These are phyloP conservation scores for Sminthurides aquaticus DNA, from an alignment of 2,888 invertebrate genomes.

Conservation along the genomic window DNA sequence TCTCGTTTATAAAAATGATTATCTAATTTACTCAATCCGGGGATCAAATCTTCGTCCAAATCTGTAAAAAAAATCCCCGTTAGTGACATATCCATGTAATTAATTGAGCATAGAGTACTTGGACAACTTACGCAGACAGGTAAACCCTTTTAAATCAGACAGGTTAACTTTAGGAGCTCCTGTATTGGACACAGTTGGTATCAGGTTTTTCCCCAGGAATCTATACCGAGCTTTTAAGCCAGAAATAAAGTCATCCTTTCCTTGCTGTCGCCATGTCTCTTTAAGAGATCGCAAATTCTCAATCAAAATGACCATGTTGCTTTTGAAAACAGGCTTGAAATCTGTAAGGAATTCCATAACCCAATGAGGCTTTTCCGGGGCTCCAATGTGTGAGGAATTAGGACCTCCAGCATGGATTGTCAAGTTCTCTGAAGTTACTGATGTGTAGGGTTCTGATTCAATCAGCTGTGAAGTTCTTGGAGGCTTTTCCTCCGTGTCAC, in stretches of 20 bases:
- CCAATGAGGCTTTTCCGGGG: slow-evolving; percentile 7
- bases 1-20: too few relatives aligned
- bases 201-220: neutral
- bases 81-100: too few relatives aligned
- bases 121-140: neutral
- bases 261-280: neutral
- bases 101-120: too few relatives aligned
- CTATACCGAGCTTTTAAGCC: neutral
- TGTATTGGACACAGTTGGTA: neutral
- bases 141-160: too few relatives aligned
- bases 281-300: neutral
- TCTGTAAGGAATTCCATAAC: slow-evolving; percentile 12
- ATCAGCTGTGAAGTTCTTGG: neutral
- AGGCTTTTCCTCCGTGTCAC: too few relatives aligned
- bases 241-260: neutral
- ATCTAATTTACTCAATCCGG: neutral
- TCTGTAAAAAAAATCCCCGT: too few relatives aligned
- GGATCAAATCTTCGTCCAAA: neutral
- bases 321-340: neutral
- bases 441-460: neutral
- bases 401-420: slow-evolving; percentile 8
- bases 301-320: neutral
- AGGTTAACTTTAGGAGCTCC: neutral
- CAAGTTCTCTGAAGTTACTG: neutral
- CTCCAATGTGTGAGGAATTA: neutral